Evolutionary conservation across 1,140 invertebrate species (phyloP).

Genomic region (Scaptomyza montana): DNA sequence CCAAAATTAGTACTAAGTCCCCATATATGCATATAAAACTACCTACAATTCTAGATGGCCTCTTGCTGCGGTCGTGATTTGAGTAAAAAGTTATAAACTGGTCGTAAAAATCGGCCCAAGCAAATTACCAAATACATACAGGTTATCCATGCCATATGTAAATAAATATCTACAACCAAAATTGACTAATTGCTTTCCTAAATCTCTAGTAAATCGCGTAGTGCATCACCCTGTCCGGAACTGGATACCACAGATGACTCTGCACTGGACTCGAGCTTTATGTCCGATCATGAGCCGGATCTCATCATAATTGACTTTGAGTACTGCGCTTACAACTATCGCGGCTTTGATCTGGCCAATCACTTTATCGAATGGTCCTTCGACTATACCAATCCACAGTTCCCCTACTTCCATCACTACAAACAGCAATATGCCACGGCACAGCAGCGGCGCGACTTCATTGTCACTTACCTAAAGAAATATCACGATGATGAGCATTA

Average conservation of each 20-base stretch:
- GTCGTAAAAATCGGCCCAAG: conserved; percentile 47
- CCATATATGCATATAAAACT: conserved; percentile 58
- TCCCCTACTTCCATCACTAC: conserved; percentile 91
- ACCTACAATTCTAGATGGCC: conserved; percentile 69
- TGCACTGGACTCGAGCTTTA: conserved; percentile 66
- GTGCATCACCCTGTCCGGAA: conserved; percentile 52
- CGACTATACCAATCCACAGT: conserved; percentile 91
- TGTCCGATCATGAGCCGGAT: conserved; percentile 85
- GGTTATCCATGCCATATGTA: conserved; percentile 56
- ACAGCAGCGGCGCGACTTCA: conserved; percentile 88
- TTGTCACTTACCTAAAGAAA: conserved; percentile 69
- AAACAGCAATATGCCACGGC: conserved; percentile 89
- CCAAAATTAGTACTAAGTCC: conserved; percentile 33
- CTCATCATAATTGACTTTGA: conserved; percentile 96
- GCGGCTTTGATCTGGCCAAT: conserved; percentile 98
- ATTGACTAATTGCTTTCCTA: conserved; percentile 17
- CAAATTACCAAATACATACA: conserved; percentile 58
- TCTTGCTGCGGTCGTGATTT: conserved; percentile 64
- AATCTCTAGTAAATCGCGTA: conserved; percentile 47
- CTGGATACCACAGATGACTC: conserved; percentile 73
- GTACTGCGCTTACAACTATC: conserved; percentile 96
- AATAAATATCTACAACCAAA: background rate
- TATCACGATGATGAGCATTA: conserved; percentile 62
- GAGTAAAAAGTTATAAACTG: conserved; percentile 48
- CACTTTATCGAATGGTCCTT: conserved; percentile 98